Evolutionary conservation across 2,888 invertebrate species (phyloP).

Genomic region (Drosophila ustulata): DNA sequence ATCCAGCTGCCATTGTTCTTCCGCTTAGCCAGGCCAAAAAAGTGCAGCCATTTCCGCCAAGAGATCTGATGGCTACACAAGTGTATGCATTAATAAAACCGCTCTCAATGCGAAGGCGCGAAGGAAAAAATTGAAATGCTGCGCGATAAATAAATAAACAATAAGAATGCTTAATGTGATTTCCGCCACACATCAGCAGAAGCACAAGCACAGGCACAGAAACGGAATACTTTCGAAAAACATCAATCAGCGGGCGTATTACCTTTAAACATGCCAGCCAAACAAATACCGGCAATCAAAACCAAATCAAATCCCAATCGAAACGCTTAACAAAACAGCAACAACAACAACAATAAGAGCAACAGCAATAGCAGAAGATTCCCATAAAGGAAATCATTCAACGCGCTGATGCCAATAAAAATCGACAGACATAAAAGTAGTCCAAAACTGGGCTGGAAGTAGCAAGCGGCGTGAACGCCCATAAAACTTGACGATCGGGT

Average conservation of each 20-base stretch:
- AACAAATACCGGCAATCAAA: conserved; percentile 75
- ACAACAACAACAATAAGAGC: conserved; percentile 39
- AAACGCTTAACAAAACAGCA: conserved; percentile 65
- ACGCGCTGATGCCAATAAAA: conserved; percentile 60
- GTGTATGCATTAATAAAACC: conserved; percentile 44
- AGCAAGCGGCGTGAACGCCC: conserved; percentile 39
- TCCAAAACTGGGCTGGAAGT: conserved; percentile 27
- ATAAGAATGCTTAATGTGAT: conserved; percentile 49
- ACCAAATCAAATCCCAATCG: conserved; percentile 62
- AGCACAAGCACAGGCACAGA: not conserved
- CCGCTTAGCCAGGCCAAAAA: conserved; percentile 5
- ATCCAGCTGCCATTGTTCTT: conserved; percentile 63
- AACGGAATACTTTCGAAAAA: conserved; percentile 55
- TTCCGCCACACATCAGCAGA: conserved; percentile 48
- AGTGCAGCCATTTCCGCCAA: conserved; percentile 62
- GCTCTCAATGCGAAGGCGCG: conserved; percentile 18
- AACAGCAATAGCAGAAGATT: conserved; percentile 25
- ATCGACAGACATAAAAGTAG: conserved; percentile 19
- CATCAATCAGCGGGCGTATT: conserved; percentile 73
- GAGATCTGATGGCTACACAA: conserved; percentile 30
- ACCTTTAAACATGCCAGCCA: conserved; percentile 77
- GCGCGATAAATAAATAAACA: conserved; percentile 60
- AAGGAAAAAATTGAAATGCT: conserved; percentile 38
- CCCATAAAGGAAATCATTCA: conserved; percentile 72
- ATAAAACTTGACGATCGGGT: conserved; percentile 57